These are phyloP conservation scores for Eupeodes latifasciatus DNA, from an alignment of 2,888 invertebrate genomes.

Conservation along the genomic window DNA sequence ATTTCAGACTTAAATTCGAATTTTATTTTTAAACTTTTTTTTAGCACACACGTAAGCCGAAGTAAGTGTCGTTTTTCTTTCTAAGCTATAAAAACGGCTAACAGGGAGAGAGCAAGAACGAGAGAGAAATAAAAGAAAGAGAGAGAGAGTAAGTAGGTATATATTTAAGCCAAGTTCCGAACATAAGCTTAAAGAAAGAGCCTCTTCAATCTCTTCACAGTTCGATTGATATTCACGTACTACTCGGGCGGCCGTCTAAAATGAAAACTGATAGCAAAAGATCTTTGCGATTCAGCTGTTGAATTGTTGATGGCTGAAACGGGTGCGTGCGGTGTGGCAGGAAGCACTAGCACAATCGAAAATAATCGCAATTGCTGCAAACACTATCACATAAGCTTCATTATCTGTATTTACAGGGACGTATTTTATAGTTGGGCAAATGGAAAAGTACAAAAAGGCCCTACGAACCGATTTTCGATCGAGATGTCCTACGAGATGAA, in stretches of 20 bases:
- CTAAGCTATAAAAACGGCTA: not conserved
- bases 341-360: conserved; percentile 17
- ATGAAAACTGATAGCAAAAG: conserved; percentile 69
- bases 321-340: conserved; percentile 22
- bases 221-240: conserved; percentile 81
- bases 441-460: not conserved
- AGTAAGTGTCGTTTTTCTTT: not conserved
- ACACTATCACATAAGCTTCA: conserved; percentile 21
- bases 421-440: not conserved
- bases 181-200: conserved; percentile 42
- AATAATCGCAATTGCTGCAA: conserved; percentile 19
- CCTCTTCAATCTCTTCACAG: conserved; percentile 76
- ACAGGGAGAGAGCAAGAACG: not conserved
- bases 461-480: no score
- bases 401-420: conserved; percentile 2
- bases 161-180: conserved; percentile 66
- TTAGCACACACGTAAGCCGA: conserved; percentile 23
- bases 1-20: not conserved
- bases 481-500: no score
- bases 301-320: conserved; percentile 11
- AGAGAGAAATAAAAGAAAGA: not conserved
- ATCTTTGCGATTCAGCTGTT: conserved; percentile 69
- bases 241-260: conserved; percentile 42
- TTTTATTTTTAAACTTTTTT: conserved; percentile 2
- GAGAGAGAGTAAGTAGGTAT: not conserved